Conservation (phyloP, 2,113 vertebrate species). For the Coptodon rendalli region DNA sequence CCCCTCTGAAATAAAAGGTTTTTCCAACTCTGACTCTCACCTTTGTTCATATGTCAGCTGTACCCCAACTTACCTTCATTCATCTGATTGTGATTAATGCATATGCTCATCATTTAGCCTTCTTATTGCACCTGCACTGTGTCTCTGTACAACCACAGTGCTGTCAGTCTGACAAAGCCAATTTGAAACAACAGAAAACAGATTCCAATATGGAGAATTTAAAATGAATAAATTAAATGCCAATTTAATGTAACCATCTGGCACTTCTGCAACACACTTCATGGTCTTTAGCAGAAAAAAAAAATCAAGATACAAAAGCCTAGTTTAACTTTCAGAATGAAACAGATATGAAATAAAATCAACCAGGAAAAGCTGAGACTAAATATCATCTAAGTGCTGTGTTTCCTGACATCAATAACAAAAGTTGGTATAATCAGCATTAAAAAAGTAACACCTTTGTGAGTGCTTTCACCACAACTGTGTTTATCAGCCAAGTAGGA, state of each 20-base stretch:
- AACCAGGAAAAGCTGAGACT: neutral
- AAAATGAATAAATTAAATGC: neutral
- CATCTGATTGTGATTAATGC: neutral
- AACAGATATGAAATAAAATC: neutral
- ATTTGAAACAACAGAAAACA: neutral
- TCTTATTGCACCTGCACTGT: neutral
- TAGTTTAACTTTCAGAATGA: neutral
- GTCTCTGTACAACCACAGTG: neutral
- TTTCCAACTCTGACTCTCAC: neutral
- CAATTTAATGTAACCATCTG: neutral
- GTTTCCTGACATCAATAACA: neutral
- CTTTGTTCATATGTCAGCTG: neutral
- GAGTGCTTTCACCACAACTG: neutral
- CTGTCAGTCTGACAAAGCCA: neutral
- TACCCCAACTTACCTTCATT: neutral
- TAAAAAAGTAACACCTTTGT: constrained; percentile 33
- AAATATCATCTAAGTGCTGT: neutral
- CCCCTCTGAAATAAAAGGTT: neutral
- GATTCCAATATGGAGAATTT: neutral
- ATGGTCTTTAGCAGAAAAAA: neutral
- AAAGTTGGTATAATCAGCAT: neutral
- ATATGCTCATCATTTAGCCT: neutral
- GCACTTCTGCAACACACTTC: neutral
- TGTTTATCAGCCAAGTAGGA: neutral
- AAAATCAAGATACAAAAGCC: neutral